Base-by-base conservation (phyloP, 1,140 invertebrate species). In the Drosophila azteca region DNA sequence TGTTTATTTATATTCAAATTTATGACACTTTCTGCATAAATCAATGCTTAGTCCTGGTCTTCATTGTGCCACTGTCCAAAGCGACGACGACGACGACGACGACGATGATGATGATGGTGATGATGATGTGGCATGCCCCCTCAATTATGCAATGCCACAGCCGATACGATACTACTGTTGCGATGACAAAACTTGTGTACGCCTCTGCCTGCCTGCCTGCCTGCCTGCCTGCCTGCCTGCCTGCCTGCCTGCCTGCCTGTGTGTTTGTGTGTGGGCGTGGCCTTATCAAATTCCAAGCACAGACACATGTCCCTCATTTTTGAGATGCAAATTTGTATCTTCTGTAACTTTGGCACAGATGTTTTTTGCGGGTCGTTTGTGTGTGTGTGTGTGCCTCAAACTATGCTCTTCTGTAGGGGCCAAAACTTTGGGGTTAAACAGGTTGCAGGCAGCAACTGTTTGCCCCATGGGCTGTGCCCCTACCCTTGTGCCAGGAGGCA, bases 1-100 rank as follows among this genome's bases (percentile, higher is more conserved):
- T 76, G 60, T 76, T 77, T 65, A 82, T 82, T 63, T 60, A 68
- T 67, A 77, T 77, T 69, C 66, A 71, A 87, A 82, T 87, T 78
- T 82, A 78, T 71, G 81, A 51, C 67, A 60, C 44, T 48, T 39
- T 26, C 22, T 50, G 74, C 70, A 67, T 79, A 83, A 79, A 82
- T 80, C 77, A 74, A 72, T 20, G 74, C 49, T 39, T 44, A 44
- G 60, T 41, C 11, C 1, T 13, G n/a, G 43, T 35, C 39, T 61
- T 11, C 11, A 39, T 39, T 39, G 9, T 39, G 3, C 9, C 9
- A 3, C 35, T 39, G 35, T 11, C 9, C 26, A 39, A 35, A 22
- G 6, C 26, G n/a, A n/a, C 17, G 17, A 20, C 17, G 1, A 20
- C 17, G 17, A 20, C 17, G 17, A 20, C 1, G 17, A 1, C 1